Base-by-base conservation (phyloP, 2,888 invertebrate species). In the Aplocera efformata region DNA sequence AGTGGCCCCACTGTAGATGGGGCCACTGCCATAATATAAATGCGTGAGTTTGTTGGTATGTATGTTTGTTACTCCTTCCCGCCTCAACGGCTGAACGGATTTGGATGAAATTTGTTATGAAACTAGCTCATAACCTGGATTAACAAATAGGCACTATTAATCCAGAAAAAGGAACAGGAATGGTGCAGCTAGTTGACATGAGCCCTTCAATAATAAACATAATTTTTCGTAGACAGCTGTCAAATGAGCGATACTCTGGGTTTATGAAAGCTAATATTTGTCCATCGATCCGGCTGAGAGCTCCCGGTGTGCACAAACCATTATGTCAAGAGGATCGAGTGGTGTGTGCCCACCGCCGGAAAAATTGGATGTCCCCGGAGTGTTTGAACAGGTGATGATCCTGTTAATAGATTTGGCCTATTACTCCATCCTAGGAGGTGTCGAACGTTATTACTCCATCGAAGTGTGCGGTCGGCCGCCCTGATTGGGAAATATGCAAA, bases 241-340 rank as follows among this genome's bases (percentile, higher is more conserved):
- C 31, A 22, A 45, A 33, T 42, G 36, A 48, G 36, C 40, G 42
- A 33, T 42, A 45, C 5, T 31, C 34, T 45, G 52, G 42, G 55
- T 60, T 66, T 68, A 63, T 63, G 58, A 64, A 60, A 62, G 67
- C 65, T 60, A 75, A 80, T 79, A 74, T 79, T 79, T 73, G 60
- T 63, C 62, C 55, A 64, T 61, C 62, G 68, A 66, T 64, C 68
- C 60, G 56, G 42, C 28, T 13, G 46, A 50, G 59, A 42, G 48
- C 42, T 41, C 34, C 32, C 40, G 60, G 70, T 74, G 70, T 76
- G 73, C 66, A 50, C 60, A 63, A 58, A 55, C 64, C 61, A 71
- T 78, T 73, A 75, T 63, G 64, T 53, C 45, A 61, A 73, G 73
- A 67, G 69, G 67, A 65, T 64, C 64, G 46, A 61, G 61, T 52